Conservation (phyloP, 2,113 vertebrate genomes). For the Garra rufa region DNA sequence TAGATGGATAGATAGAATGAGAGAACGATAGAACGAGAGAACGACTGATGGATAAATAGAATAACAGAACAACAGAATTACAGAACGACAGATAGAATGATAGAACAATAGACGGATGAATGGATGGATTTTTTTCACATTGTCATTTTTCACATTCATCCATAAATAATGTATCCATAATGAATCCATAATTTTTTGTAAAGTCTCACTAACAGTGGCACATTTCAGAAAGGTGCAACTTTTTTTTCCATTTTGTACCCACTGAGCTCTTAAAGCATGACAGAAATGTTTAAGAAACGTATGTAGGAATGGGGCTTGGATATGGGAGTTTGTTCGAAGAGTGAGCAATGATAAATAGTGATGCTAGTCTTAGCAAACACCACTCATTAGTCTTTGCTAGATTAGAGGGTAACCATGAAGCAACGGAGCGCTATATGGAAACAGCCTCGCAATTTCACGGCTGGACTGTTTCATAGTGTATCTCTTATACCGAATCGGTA, state of each 20-base stretch:
- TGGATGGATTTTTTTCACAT: too few species aligned
- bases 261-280: neutral
- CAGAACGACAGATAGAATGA: too few species aligned
- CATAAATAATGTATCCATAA: neutral
- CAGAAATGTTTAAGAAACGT: neutral
- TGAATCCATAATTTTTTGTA: too few species aligned
- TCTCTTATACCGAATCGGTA: neutral
- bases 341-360: neutral
- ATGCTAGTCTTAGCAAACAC: neutral
- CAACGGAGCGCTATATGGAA: neutral
- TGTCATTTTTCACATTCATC: too few species aligned
- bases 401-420: constrained; percentile 1
- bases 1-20: too few species aligned
- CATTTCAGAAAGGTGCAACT: neutral
- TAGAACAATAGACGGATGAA: too few species aligned
- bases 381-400: neutral
- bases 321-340: neutral
- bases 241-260: neutral
- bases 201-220: neutral
- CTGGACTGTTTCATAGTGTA: neutral
- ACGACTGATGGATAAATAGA: too few species aligned
- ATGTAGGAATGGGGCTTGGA: neutral
- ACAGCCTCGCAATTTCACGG: constrained; percentile 8
- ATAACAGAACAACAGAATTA: too few species aligned
- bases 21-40: too few species aligned